phyloP scores from a whole-genome alignment of 2,888 invertebrate genomes.

The Drosophila mimetica region DNA sequence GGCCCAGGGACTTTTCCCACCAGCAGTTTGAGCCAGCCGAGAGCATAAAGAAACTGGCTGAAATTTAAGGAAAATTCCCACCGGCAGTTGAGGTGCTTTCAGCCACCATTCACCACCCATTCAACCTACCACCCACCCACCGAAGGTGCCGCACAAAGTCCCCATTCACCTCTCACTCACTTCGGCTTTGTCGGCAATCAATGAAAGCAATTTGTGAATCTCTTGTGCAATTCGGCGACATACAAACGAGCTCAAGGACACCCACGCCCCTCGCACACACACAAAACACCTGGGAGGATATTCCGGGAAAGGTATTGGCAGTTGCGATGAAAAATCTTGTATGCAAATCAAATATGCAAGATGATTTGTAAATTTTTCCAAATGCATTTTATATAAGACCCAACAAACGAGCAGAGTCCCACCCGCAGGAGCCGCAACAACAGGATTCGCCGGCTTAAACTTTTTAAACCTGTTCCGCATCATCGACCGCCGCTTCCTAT shows the following conservation, averaged over 20 bases:
- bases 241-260: conserved; percentile 65
- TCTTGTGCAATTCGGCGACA: conserved; percentile 66
- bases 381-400: conserved; percentile 61
- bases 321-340: conserved; percentile 47
- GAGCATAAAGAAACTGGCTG: conserved; percentile 11
- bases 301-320: conserved; percentile 42
- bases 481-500: conserved; percentile 15
- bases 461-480: conserved; percentile 20
- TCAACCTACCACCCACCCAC: too few relatives aligned
- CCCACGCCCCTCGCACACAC: conserved; percentile 19
- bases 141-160: conserved; percentile 11
- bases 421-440: conserved; percentile 29
- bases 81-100: conserved; percentile 19
- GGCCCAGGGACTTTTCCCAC: conserved; percentile 9
- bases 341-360: conserved; percentile 77
- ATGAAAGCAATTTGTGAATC: conserved; percentile 76
- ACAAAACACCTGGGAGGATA: conserved; percentile 11
- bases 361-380: conserved; percentile 77
- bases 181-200: conserved; percentile 68
- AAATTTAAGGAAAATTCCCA: conserved; percentile 57
- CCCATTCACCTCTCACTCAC: conserved; percentile 11
- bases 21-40: conserved; percentile 10
- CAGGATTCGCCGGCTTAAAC: conserved; percentile 37
- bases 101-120: background rate
- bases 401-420: background rate